Base-by-base conservation (phyloP, 2,797 vertebrate species). In the Gobio occitaniae region DNA sequence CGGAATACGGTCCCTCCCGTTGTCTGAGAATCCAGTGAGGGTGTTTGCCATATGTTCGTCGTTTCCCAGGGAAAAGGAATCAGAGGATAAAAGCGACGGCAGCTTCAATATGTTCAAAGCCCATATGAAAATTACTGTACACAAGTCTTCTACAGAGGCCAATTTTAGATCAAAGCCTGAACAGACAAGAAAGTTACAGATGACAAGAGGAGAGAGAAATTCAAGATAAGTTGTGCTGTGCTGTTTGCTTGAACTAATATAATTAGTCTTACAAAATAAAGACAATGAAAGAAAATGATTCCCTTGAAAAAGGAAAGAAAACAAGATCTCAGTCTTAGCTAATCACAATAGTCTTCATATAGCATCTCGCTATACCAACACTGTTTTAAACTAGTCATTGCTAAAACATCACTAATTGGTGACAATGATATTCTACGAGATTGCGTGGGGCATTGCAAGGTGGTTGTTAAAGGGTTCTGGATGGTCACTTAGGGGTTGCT, bases 11-110 rank as follows among this genome's bases (percentile, higher is more conserved):
- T 94, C 94, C 96, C 96, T 96, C 95, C 95, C 94, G 95, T 97
- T 95, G 95, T 96, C 95, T 94, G 93, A 94, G 93, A 95, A 95
- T 94, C 96, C 94, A 94, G 94, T 92, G 95, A 96, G 95, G 95
- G 95, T 96, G 96, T 95, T 94, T 94, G 93, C 97, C 98, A 98
- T 98, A 98, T 98, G 97, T 95, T 97, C 92, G 84, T 94, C 90
- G 86, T 94, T 94, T 97, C 96, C 92, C 90, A 95, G 95, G 96
- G 93, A 93, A 94, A 93, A 94, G 85, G 92, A 95, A 94, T 96
- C 92, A 91, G 94, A 96, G 96, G 95, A 97, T 97, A 95, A 97
- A 97, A 97, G 96, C 94, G 95, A 96, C 93, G 90, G 94, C 94
- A 89, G 93, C 93, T 96, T 95, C 97, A 97, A 96, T 95, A 96